Percentiles rank a stretch among this genome's conserved stretches.
These are phyloP conservation scores for Anableps anableps DNA, from an alignment of 2,797 vertebrate genomes.

Conservation along the genomic window DNA sequence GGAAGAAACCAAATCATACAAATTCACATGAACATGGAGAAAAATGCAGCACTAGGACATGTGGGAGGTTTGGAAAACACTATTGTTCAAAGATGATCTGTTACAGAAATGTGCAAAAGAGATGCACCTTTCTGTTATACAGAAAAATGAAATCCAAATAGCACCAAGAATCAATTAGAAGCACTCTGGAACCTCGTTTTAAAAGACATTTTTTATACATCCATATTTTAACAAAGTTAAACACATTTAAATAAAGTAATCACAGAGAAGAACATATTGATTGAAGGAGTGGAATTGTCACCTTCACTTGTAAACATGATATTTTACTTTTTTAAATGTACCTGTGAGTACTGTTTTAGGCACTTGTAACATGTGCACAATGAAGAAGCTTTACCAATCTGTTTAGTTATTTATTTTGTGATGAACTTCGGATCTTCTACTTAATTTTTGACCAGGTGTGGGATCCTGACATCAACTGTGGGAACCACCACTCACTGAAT, in stretches of 20 bases:
- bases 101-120: not conserved
- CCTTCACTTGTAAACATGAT: not conserved
- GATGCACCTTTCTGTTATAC: not conserved
- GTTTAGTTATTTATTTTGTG: not conserved
- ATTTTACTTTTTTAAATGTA: not conserved
- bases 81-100: not conserved
- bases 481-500: too few species aligned
- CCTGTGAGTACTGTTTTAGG: not conserved
- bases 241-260: too few species aligned
- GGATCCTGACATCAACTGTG: not conserved
- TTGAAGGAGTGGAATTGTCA: not conserved
- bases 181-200: not conserved
- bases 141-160: not conserved
- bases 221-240: not conserved
- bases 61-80: not conserved
- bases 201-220: not conserved
- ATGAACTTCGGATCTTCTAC: not conserved
- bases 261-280: not conserved
- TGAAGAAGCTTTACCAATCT: not conserved
- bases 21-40: not conserved
- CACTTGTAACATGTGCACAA: not conserved
- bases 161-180: not conserved
- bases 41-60: not conserved
- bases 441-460: not conserved
- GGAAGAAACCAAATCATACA: constrained; percentile 9